Percentiles rank a stretch among this genome's conserved stretches.
Conservation (phyloP, 2,888 invertebrate genomes). For the Stenodema calcarata region DNA sequence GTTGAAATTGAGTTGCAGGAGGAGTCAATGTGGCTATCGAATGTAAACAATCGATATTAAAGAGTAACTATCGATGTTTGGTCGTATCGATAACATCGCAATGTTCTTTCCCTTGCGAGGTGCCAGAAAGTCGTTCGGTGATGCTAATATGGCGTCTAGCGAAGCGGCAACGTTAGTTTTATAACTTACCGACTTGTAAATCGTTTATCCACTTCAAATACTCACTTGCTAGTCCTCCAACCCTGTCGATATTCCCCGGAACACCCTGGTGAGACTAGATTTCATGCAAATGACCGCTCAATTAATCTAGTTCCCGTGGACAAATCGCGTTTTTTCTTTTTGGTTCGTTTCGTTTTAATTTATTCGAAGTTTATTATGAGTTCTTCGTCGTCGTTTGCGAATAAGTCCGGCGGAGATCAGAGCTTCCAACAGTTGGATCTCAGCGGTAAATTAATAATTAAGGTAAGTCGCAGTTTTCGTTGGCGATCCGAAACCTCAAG, state of each 20-base stretch:
- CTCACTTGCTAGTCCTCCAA: slow-evolving; percentile 33
- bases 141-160: slow-evolving; percentile 48
- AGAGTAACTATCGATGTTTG: too few species aligned
- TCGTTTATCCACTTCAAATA: slow-evolving; percentile 31
- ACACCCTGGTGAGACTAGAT: background rate
- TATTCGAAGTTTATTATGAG: slow-evolving; percentile 51
- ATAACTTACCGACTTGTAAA: slow-evolving; percentile 41
- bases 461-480: slow-evolving; percentile 60
- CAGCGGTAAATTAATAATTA: slow-evolving; percentile 66
- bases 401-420: slow-evolving; percentile 55
- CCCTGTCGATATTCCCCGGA: background rate
- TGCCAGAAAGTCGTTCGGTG: slow-evolving; percentile 23
- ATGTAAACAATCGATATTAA: too few species aligned
- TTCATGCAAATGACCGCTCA: slow-evolving; percentile 53
- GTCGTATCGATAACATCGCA: too few species aligned
- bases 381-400: slow-evolving; percentile 51
- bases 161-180: slow-evolving; percentile 52
- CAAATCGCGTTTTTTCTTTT: background rate
- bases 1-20: too few species aligned
- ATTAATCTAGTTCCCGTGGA: slow-evolving; percentile 51
- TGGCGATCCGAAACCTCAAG: background rate
- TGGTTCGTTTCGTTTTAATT: slow-evolving; percentile 41
- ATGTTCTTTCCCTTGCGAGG: background rate
- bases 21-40: too few species aligned
- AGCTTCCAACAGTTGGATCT: slow-evolving; percentile 62